Conservation (phyloP, 2,113 vertebrate genomes). For the Chiloscyllium plagiosum region DNA sequence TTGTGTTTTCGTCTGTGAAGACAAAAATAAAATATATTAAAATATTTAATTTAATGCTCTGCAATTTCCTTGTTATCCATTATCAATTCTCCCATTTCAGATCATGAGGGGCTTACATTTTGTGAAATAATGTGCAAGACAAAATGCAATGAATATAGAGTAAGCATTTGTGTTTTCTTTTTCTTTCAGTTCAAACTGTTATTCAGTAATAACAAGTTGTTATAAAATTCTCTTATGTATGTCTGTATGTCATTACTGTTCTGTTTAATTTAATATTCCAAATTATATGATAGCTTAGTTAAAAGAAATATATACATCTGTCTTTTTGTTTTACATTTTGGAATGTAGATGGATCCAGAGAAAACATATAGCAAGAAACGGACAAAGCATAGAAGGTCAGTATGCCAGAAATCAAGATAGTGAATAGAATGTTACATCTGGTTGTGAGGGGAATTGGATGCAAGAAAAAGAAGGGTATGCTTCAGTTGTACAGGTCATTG, state of each 20-base stretch:
- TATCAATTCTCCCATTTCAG: no score
- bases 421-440: no score
- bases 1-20: no score
- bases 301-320: neutral
- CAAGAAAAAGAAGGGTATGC: no score
- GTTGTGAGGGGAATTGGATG: no score
- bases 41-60: no score
- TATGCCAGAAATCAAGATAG: no score
- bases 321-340: neutral
- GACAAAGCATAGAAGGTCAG: neutral
- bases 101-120: no score
- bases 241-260: conserved; percentile 18
- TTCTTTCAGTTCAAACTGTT: neutral
- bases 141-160: neutral
- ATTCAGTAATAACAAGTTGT: conserved; percentile 18
- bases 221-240: neutral
- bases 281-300: conserved; percentile 25
- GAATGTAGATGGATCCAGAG: neutral
- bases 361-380: neutral
- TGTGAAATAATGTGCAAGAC: neutral
- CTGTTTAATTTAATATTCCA: neutral
- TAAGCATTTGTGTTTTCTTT: neutral
- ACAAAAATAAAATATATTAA: no score
- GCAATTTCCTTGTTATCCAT: no score
- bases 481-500: no score